Conservation (phyloP, 2,797 vertebrate species). For the Tapera naevia region DNA sequence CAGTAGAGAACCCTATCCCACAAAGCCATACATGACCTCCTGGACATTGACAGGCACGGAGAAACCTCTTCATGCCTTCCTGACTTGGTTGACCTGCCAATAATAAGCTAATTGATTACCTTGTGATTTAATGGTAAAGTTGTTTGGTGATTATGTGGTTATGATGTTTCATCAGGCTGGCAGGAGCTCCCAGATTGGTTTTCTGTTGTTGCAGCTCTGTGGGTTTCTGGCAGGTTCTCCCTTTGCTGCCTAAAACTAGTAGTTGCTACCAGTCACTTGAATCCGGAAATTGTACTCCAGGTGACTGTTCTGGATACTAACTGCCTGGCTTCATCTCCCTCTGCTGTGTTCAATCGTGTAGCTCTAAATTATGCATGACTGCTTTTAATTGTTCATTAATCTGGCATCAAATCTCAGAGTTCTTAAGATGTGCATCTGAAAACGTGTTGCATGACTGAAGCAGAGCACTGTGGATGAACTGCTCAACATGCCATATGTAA, state of each 20-base stretch:
- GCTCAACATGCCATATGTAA: accelerated
- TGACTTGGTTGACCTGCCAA: background rate
- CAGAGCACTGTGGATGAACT: background rate
- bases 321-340: background rate
- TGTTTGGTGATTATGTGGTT: background rate
- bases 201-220: background rate
- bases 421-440: background rate
- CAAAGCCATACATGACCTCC: background rate
- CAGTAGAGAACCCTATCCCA: background rate
- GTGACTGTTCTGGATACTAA: background rate
- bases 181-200: background rate
- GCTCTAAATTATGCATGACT: background rate
- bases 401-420: background rate
- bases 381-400: background rate
- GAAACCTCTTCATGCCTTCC: background rate
- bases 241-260: background rate
- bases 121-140: background rate
- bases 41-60: background rate
- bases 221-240: background rate
- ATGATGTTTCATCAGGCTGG: background rate
- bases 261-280: background rate
- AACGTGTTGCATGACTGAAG: background rate
- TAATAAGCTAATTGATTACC: background rate
- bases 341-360: background rate
- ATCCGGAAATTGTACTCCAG: background rate